Percentiles rank a stretch among this genome's conserved stretches.
These are phyloP conservation scores for Eilema caniola DNA, from an alignment of 2,888 invertebrate species.

Conservation along the genomic window DNA sequence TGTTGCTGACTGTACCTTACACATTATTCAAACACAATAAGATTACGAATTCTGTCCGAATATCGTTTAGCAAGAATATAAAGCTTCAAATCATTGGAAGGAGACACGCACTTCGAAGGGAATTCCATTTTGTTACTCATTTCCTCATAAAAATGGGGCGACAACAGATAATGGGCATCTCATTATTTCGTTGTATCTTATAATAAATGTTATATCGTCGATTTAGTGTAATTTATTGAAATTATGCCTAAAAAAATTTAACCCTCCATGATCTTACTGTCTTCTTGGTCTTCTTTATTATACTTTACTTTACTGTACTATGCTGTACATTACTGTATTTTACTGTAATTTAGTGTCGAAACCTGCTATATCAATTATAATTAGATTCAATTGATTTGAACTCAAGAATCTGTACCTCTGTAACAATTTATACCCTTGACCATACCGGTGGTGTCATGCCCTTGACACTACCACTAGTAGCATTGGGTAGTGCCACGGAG, in stretches of 20 bases:
- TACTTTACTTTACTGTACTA: too few relatives aligned
- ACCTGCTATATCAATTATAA: too few relatives aligned
- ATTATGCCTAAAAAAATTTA: not conserved
- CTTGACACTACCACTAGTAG: too few relatives aligned
- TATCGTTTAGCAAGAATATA: constrained; percentile 3
- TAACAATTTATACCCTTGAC: too few relatives aligned
- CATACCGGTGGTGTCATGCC: too few relatives aligned
- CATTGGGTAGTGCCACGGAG: too few relatives aligned
- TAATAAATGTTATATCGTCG: not conserved
- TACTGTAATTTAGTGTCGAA: too few relatives aligned
- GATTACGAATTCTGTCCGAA: not conserved
- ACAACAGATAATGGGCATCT: constrained; percentile 16
- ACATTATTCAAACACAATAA: not conserved
- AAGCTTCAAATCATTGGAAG: not conserved
- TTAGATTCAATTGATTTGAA: too few relatives aligned
- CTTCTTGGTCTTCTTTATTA: too few relatives aligned
- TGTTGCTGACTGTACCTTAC: too few relatives aligned
- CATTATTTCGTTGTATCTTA: constrained; percentile 15
- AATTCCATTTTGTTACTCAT: constrained; percentile 22
- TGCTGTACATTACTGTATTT: too few relatives aligned
- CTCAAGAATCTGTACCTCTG: too few relatives aligned
- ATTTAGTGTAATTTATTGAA: not conserved
- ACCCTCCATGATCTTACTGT: not conserved
- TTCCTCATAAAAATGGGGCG: constrained; percentile 27
- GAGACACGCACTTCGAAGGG: constrained; percentile 10